Evolutionary conservation across 2,888 invertebrate species (phyloP).

Genomic region (Osmoderma eremita): DNA sequence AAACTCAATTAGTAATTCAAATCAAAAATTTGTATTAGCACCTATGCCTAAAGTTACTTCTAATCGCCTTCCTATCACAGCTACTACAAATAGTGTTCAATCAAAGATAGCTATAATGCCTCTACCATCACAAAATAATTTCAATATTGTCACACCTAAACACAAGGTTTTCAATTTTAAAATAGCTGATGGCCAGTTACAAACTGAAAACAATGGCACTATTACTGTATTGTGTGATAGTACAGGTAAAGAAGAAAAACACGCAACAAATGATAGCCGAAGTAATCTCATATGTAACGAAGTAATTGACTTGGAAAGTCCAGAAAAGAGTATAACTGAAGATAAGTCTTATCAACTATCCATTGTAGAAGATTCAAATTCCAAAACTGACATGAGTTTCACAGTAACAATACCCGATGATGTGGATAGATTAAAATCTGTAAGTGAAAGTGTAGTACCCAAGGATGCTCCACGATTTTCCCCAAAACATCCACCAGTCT

Average conservation of each 20-base stretch:
- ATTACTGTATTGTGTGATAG: conserved; percentile 71
- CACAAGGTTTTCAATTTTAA: conserved; percentile 74
- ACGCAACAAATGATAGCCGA: conserved; percentile 59
- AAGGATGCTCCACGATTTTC: conserved; percentile 57
- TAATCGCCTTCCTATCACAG: conserved; percentile 68
- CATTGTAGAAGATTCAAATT: conserved; percentile 58
- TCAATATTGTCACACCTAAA: conserved; percentile 56
- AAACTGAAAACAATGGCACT: conserved; percentile 69
- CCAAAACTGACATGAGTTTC: conserved; percentile 68
- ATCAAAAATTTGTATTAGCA: conserved; percentile 69
- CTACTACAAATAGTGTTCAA: conserved; percentile 67
- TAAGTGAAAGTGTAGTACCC: conserved; percentile 61
- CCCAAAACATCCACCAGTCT: conserved; percentile 62
- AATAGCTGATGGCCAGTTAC: conserved; percentile 73
- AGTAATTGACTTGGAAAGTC: conserved; percentile 64
- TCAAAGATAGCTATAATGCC: conserved; percentile 61
- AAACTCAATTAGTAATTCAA: conserved; percentile 49
- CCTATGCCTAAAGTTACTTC: conserved; percentile 71
- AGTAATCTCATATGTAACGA: conserved; percentile 65
- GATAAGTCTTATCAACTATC: conserved; percentile 60
- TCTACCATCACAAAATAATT: conserved; percentile 53
- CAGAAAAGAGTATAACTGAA: conserved; percentile 52
- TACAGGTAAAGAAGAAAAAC: conserved; percentile 54
- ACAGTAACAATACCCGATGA: conserved; percentile 68
- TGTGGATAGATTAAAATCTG: conserved; percentile 61